Base-by-base conservation (phyloP, 1,140 invertebrate species). In the Cyclargus thomasi region DNA sequence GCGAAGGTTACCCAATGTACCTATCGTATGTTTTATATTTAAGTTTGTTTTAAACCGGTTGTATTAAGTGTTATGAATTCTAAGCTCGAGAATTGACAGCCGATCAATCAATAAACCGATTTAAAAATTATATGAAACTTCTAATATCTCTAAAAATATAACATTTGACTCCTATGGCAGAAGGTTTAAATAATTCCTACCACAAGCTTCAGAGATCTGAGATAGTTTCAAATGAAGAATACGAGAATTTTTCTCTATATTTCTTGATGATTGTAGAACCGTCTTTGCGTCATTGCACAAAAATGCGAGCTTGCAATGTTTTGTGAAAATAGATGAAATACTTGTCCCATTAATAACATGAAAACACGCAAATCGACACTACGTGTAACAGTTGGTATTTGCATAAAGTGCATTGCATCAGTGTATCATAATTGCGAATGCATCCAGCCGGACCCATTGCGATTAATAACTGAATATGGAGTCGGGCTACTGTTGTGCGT, bases 31-130 rank as follows among this genome's bases (percentile, higher is more conserved):
- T 47, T 53, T 55, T 23, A n/a, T 39, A 23, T 55, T 65, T 22
- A n/a, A 39, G 10, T 20, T 47, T 64, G 36, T 64, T 47, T 22
- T 14, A 39, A 74, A 76, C 75, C 67, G 63, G 75, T 77, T 74
- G 70, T 67, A 68, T n/a, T n/a, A 71, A 70, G 70, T 64, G 53
- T 63, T 68, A 70, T 20, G 69, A 39, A 75, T 69, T 73, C 67
- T 53, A 63, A 65, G 66, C 62, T 73, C 68, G 65, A 73, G 68
- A 70, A 53, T 65, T 35, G 47, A 55, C 65, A 36, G 36, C 65
- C 20, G 55, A 18, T 18, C 8, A 10, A 18, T 59, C 10, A 20
- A 20, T 57, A 47, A 47, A 8, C 3, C 14, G 10, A 47, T 14
- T n/a, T n/a, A n/a, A n/a, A n/a, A n/a, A n/a, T n/a, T n/a, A n/a